Evolutionary conservation across 2,113 vertebrate genomes (phyloP), one percentile per base, ranked within the genome.

Genomic region (Nerophis ophidion): DNA sequence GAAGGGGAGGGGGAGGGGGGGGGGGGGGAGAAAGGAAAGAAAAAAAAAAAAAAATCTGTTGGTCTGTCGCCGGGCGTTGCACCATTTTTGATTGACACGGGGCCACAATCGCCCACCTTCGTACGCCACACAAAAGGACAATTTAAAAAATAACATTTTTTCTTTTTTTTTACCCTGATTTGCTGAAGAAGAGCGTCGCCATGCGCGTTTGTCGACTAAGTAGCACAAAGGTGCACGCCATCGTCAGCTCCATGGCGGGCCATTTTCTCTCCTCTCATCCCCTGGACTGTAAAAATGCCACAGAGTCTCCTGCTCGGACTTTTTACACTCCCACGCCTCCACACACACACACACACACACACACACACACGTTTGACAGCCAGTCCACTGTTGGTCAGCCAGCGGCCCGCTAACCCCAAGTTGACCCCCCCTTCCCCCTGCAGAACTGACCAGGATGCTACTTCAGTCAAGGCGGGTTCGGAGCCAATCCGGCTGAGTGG

Each of bases 201-300:
- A 90, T 92, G 70, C 82, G 79, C 87, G 87, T 88, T 70, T 93
- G 91, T 91, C 91, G 91, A 93, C 89, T 86, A 81, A 88, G 83
- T 82, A 92, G 90, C 79, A 89, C 80, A 87, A 82, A 75, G 67
- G 77, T 69, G 84, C 84, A 93, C 91, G 80, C 9, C 7, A 56
- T 42, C 54, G 17, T 36, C 12, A 44, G 40, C 57, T 45, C 42
- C 85, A 93, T 97, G 95, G 94, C 94, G 93, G 94, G 91, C 3
- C 89, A 94, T 94, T 92, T 93, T 92, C 93, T 93, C 94, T 59
- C 45, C 26, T 56, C 42, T 93, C 91, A 90, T 93, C 92, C 89
- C 94, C 93, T 94, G 91, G 90, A 95, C 93, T 92, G 87, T 93
- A 94, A 92, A 93, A 97, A 98, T 98, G 96, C 97, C 97, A 99